These are phyloP conservation scores for cattle (Bos taurus) DNA, from an alignment of 2,113 vertebrate species.

Conservation along the genomic window DNA sequence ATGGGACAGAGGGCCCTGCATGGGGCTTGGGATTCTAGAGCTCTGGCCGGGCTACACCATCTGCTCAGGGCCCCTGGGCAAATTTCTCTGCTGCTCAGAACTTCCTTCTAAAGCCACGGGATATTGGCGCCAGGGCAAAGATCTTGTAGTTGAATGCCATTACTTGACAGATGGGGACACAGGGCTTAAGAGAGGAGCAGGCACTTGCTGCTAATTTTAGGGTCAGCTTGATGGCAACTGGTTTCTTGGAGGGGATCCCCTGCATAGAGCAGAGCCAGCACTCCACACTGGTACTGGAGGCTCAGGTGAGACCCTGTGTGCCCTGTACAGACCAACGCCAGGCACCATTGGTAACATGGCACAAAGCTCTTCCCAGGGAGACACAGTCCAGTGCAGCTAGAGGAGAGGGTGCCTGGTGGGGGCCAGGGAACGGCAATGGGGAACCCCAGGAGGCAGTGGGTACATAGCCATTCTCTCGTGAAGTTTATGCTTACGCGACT, in stretches of 20 bases:
- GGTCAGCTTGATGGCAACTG: not conserved
- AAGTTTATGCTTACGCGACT: not conserved
- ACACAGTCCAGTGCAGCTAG: rapidly evolving
- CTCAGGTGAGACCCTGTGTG: not conserved
- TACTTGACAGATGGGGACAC: rapidly evolving
- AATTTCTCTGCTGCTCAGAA: not conserved
- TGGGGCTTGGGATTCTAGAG: not conserved
- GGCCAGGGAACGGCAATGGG: rapidly evolving
- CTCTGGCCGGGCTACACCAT: not conserved
- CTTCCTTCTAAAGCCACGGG: not conserved
- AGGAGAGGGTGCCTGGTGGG: not conserved
- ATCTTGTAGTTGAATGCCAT: not conserved
- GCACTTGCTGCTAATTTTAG: not conserved
- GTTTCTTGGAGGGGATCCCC: rapidly evolving
- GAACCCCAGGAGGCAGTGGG: rapidly evolving
- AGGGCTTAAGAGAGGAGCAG: not conserved
- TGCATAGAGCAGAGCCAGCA: no score
- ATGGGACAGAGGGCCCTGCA: rapidly evolving
- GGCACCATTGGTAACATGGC: not conserved
- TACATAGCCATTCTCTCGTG: rapidly evolving
- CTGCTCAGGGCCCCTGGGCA: not conserved
- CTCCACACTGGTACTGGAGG: not conserved
- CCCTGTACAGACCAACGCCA: rapidly evolving
- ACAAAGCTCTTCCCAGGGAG: rapidly evolving
- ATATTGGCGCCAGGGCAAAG: not conserved